phyloP scores from a whole-genome alignment of 2,888 invertebrate genomes.

The Junonia oenone region DNA sequence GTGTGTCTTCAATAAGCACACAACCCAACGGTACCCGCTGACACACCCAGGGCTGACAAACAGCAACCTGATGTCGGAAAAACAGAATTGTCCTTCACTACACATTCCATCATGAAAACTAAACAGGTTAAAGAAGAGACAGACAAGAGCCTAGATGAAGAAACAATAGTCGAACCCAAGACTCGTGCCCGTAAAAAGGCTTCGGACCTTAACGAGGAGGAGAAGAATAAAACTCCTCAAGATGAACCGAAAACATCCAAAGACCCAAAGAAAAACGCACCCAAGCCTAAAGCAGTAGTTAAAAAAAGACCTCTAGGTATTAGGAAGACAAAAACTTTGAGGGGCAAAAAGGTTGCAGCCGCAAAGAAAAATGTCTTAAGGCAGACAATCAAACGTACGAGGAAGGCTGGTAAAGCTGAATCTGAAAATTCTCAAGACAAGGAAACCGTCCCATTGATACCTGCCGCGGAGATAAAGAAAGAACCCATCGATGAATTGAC shows the following conservation, averaged over 20 bases:
- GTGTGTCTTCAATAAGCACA: constrained; percentile 1
- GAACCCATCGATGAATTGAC: constrained; percentile 64
- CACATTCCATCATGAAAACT: constrained; percentile 78
- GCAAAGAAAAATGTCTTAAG: constrained; percentile 62
- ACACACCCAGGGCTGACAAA: constrained; percentile 36
- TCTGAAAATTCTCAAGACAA: constrained; percentile 58
- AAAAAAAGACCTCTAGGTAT: constrained; percentile 71
- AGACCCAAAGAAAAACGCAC: constrained; percentile 58
- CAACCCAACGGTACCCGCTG: constrained; percentile 9
- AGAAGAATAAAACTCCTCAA: constrained; percentile 54
- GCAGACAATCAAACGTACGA: constrained; percentile 50
- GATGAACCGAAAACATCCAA: constrained; percentile 70
- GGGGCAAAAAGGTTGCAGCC: constrained; percentile 59
- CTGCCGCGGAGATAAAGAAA: constrained; percentile 67
- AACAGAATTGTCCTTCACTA: constrained; percentile 65
- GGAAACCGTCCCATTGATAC: constrained; percentile 58
- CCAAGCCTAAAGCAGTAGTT: constrained; percentile 60
- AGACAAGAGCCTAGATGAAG: constrained; percentile 69
- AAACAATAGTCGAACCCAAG: constrained; percentile 64
- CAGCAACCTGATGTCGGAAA: constrained; percentile 70
- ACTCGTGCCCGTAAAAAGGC: constrained; percentile 73
- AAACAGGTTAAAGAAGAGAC: constrained; percentile 70
- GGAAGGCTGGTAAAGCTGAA: constrained; percentile 57
- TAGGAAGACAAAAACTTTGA: constrained; percentile 56
- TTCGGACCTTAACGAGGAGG: constrained; percentile 59